phyloP scores from a whole-genome alignment of 2,113 vertebrate species.

The Cynopterus brachyotis region DNA sequence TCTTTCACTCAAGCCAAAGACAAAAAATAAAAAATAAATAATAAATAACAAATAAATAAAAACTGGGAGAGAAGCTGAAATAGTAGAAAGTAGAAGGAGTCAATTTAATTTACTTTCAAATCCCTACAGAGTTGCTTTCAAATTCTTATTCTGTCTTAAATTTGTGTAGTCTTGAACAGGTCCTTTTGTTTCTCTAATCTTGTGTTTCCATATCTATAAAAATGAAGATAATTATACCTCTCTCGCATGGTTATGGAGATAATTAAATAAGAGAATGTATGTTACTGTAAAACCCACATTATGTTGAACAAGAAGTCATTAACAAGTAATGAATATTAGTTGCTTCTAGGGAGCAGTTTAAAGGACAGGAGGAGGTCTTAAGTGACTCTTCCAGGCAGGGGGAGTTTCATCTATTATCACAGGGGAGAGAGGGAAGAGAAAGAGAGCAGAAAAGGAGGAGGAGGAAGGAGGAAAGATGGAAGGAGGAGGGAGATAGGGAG shows the following conservation, averaged over 20 bases:
- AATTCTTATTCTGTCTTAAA: neutral
- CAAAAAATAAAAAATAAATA: too few relatives aligned
- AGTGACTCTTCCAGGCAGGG: neutral
- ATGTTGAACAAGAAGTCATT: neutral
- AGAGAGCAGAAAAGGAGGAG: neutral
- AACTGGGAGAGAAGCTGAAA: neutral
- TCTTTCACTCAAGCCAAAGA: neutral
- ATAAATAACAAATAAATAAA: neutral
- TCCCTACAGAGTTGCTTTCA: neutral
- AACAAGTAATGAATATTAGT: slow-evolving; percentile 44
- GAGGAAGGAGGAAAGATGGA: too few relatives aligned
- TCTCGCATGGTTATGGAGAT: neutral
- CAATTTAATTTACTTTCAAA: neutral
- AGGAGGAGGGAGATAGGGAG: neutral
- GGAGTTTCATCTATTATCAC: neutral
- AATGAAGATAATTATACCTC: neutral
- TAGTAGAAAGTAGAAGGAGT: neutral
- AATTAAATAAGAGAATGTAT: slow-evolving; percentile 41
- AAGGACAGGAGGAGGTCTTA: neutral
- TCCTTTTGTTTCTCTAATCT: slow-evolving; percentile 12
- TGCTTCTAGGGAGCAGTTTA: slow-evolving; percentile 48
- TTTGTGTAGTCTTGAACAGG: neutral
- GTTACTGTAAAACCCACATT: slow-evolving; percentile 36
- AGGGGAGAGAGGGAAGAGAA: neutral
- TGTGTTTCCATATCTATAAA: slow-evolving; percentile 23